These are phyloP conservation scores for Leptodactylus fallax DNA, from an alignment of 2,797 vertebrate genomes.

Conservation along the genomic window DNA sequence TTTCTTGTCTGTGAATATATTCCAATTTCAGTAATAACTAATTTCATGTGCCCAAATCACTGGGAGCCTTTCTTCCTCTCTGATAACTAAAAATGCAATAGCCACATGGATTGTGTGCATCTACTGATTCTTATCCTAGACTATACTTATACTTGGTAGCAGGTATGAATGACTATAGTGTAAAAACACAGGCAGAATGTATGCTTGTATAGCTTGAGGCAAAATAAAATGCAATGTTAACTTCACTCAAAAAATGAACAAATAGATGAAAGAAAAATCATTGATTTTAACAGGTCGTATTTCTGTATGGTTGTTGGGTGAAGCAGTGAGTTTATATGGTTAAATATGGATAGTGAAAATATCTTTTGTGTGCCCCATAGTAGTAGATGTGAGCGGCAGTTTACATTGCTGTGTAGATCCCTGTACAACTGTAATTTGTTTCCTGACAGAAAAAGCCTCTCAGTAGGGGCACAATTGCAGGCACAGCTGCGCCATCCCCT, in stretches of 20 bases:
- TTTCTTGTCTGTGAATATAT: constrained; percentile 33
- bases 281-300: background rate
- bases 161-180: background rate
- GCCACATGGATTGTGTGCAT: background rate
- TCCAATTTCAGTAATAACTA: constrained; percentile 52
- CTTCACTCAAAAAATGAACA: background rate
- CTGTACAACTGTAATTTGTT: constrained; percentile 70
- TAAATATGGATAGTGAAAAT: background rate
- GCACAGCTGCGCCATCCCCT: constrained; percentile 77
- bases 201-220: background rate
- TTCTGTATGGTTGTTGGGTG: background rate
- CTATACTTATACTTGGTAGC: background rate
- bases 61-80: background rate
- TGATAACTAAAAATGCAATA: constrained; percentile 16
- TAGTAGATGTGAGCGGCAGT: constrained; percentile 51
- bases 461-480: constrained; percentile 77
- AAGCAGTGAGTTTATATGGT: background rate
- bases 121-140: background rate
- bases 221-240: background rate
- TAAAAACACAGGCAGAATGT: background rate
- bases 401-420: constrained; percentile 66
- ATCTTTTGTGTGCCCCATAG: background rate
- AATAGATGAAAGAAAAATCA: background rate
- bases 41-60: constrained; percentile 27
- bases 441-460: constrained; percentile 61